Conservation (phyloP, 2,888 invertebrate species). For the Priocnemis perturbator region DNA sequence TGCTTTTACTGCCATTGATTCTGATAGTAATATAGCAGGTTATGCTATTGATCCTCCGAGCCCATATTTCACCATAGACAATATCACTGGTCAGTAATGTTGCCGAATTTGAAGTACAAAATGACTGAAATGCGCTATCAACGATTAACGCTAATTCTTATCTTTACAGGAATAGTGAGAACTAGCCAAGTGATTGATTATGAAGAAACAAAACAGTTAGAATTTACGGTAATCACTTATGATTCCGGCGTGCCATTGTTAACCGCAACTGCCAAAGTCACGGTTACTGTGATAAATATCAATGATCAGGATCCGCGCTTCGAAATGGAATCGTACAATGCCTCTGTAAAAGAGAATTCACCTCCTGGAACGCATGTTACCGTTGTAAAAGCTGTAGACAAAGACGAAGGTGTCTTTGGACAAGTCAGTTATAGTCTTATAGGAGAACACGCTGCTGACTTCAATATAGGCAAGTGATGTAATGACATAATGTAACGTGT, state of each 20-base stretch:
- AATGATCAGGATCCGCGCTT: conserved; percentile 94
- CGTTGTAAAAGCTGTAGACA: conserved; percentile 85
- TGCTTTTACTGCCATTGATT: conserved; percentile 87
- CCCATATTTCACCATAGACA: conserved; percentile 88
- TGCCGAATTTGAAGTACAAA: not conserved
- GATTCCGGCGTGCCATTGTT: conserved; percentile 92
- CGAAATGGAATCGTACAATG: conserved; percentile 81
- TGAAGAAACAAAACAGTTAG: conserved; percentile 85
- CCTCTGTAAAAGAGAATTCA: conserved; percentile 86
- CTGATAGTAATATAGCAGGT: conserved; percentile 88
- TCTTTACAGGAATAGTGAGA: conserved; percentile 82
- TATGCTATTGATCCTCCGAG: conserved; percentile 84
- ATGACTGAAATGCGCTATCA: too few relatives aligned
- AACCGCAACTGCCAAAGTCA: conserved; percentile 86
- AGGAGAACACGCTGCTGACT: conserved; percentile 85
- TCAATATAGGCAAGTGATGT: conserved; percentile 79
- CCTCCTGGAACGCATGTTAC: conserved; percentile 84
- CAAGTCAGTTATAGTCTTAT: conserved; percentile 86
- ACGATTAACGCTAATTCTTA: not conserved
- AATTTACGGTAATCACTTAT: conserved; percentile 88
- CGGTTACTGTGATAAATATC: conserved; percentile 86
- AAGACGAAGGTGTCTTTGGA: conserved; percentile 87
- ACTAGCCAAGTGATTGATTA: conserved; percentile 88
- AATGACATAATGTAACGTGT: too few relatives aligned
- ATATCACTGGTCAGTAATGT: conserved; percentile 82